A percentile compares a stretch with the other conserved stretches of the same genome.
These are phyloP conservation scores for Leucophenga varia DNA, from an alignment of 1,140 invertebrate species.

Conservation along the genomic window DNA sequence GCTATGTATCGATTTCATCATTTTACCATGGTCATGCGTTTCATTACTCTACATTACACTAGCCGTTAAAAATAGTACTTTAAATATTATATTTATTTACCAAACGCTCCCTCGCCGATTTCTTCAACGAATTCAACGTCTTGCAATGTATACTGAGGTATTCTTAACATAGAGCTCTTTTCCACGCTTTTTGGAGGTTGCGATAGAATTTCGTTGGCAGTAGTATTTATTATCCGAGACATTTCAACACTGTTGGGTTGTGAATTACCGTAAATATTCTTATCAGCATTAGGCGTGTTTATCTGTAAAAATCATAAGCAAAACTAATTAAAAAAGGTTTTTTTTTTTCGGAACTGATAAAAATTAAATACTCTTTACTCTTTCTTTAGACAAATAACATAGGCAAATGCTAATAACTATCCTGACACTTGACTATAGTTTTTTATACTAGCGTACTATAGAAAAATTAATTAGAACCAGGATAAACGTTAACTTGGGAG, in stretches of 20 bases:
- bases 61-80: too few relatives aligned
- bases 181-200: slow-evolving; percentile 55
- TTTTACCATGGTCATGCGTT: too few relatives aligned
- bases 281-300: slow-evolving; percentile 69
- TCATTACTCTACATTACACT: too few relatives aligned
- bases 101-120: slow-evolving; percentile 94
- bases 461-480: too few relatives aligned
- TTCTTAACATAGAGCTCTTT: slow-evolving; percentile 60
- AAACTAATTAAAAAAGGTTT: slow-evolving; percentile 4
- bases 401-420: too few relatives aligned
- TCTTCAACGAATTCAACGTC: slow-evolving; percentile 91
- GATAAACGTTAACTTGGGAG: too few relatives aligned
- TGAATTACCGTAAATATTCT: slow-evolving; percentile 75
- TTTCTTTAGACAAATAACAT: too few relatives aligned
- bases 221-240: slow-evolving; percentile 56
- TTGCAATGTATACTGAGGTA: slow-evolving; percentile 72
- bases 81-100: too few relatives aligned
- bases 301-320: slow-evolving; percentile 58
- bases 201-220: slow-evolving; percentile 19
- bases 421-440: too few relatives aligned
- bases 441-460: too few relatives aligned
- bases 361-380: not conserved
- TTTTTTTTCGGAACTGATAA: not conserved
- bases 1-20: too few relatives aligned
- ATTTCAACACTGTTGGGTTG: slow-evolving; percentile 74